Percentiles rank a stretch among this genome's conserved stretches.
Evolutionary conservation across 2,113 vertebrate species (phyloP).

Genomic region (Poeciliopsis occidentalis): DNA sequence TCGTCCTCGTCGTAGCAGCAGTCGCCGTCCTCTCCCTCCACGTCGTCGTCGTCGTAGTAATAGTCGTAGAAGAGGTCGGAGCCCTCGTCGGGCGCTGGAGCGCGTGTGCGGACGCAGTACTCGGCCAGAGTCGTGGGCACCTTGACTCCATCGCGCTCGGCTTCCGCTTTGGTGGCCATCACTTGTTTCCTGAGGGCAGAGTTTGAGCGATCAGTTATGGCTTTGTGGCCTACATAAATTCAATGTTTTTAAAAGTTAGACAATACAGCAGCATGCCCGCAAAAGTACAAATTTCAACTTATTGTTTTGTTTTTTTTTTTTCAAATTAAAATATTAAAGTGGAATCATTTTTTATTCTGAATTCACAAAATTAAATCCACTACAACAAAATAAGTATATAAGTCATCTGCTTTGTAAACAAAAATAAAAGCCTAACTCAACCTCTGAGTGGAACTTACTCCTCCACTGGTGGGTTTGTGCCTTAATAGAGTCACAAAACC

Average conservation of each 20-base stretch:
- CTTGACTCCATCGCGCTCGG: slow-evolving; percentile 92
- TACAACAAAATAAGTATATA: too few relatives aligned
- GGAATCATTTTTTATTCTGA: too few relatives aligned
- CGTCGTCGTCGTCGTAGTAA: slow-evolving; percentile 91
- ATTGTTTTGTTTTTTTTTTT: not conserved
- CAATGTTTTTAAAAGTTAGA: not conserved
- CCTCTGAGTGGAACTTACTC: too few relatives aligned
- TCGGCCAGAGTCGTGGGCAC: slow-evolving; percentile 96
- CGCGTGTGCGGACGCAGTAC: slow-evolving; percentile 94
- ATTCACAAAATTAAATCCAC: too few relatives aligned
- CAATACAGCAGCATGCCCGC: not conserved
- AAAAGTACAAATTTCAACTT: not conserved
- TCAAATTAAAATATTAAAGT: too few relatives aligned
- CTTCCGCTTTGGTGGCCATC: slow-evolving; percentile 91
- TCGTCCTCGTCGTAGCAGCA: slow-evolving; percentile 93
- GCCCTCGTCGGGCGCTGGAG: slow-evolving; percentile 88
- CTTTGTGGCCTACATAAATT: not conserved
- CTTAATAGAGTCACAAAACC: too few relatives aligned
- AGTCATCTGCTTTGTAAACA: too few relatives aligned
- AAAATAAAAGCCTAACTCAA: too few relatives aligned
- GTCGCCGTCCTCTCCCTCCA: slow-evolving; percentile 83
- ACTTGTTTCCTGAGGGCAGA: slow-evolving; percentile 88
- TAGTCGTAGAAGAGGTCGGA: slow-evolving; percentile 96
- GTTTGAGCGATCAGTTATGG: not conserved
- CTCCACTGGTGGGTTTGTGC: too few relatives aligned